Base-by-base conservation (phyloP, 2,888 invertebrate genomes). In the Lampropteryx suffumata region DNA sequence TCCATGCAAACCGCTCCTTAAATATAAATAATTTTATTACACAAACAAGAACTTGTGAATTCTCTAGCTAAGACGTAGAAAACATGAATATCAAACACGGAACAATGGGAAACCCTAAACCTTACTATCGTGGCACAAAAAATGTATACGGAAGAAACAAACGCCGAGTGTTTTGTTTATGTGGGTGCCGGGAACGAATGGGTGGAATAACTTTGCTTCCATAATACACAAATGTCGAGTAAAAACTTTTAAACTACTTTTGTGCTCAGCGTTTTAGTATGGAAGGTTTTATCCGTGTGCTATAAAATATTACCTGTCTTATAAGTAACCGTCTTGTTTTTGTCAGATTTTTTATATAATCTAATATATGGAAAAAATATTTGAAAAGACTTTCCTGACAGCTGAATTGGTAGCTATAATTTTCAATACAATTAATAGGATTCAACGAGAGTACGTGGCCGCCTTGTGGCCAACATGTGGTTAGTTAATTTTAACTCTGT, bases 1-100 rank as follows among this genome's bases (percentile, higher is more conserved):
- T 24, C 26, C 4, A 4, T 17, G 17, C 17, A 17, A 17, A 17
- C 17, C 17, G 17, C 11, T 9, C 48, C 24, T 41, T 30, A 55
- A 47, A 64, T 67, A 71, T 65, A 68, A 67, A 64, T 61, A 63
- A 61, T 59, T 68, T 69, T 73, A 73, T 73, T 71, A 71, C 67
- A 69, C 65, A 49, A 54, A 61, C 65, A 70, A 71, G 68, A 62
- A 70, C 67, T 58, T 62, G 50, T 60, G 61, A 61, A 59, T 46
- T 42, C 55, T 60, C 47, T 46, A 55, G 52, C 46, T 47, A 53
- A 43, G 52, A 45, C 48, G 59, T 55, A 50, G 50, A 55, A 57
- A 61, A 57, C 55, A 61, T 59, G 61, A 61, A 57, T 59, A 59
- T 59, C 50, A 59, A 57, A 57, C 46, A 47, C 34, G 51, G 40